phyloP scores from a whole-genome alignment of 2,888 invertebrate genomes.

The Bursaphelenchus okinawaensis region DNA sequence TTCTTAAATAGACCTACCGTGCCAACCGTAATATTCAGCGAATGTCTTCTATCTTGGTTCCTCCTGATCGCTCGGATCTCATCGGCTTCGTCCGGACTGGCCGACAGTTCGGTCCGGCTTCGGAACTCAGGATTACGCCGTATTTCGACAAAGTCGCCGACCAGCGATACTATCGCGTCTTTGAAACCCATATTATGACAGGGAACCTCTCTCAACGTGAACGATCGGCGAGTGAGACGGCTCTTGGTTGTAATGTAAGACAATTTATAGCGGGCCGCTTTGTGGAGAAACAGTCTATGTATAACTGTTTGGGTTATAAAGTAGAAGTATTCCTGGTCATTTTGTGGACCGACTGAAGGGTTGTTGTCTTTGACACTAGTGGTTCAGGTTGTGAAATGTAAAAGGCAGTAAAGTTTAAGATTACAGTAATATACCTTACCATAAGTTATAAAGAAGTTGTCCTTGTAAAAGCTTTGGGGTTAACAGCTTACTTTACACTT shows the following conservation, averaged over 20 bases:
- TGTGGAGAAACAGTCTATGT: no score
- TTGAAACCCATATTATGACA: slow-evolving; percentile 25
- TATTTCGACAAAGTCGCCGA: slow-evolving; percentile 27
- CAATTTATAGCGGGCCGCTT: no score
- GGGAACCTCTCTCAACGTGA: not conserved
- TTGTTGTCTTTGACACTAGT: no score
- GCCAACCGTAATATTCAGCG: slow-evolving; percentile 32
- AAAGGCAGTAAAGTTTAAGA: no score
- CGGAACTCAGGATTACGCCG: slow-evolving; percentile 29
- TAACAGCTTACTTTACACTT: no score
- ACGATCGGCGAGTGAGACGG: not conserved
- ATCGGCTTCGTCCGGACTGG: not conserved
- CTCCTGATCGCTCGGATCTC: not conserved
- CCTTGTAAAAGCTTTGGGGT: no score
- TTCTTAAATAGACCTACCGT: slow-evolving; percentile 19
- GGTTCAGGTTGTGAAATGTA: no score
- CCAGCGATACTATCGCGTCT: slow-evolving; percentile 21
- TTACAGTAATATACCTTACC: no score
- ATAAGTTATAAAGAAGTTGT: no score
- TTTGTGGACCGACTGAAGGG: no score
- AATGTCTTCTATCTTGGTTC: slow-evolving; percentile 20
- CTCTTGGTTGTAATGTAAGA: not conserved
- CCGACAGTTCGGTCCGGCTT: slow-evolving; percentile 19
- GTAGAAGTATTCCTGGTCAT: no score
- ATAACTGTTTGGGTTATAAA: no score